These are phyloP conservation scores for Cabera pusaria DNA, from an alignment of 2,888 invertebrate species.

Conservation along the genomic window DNA sequence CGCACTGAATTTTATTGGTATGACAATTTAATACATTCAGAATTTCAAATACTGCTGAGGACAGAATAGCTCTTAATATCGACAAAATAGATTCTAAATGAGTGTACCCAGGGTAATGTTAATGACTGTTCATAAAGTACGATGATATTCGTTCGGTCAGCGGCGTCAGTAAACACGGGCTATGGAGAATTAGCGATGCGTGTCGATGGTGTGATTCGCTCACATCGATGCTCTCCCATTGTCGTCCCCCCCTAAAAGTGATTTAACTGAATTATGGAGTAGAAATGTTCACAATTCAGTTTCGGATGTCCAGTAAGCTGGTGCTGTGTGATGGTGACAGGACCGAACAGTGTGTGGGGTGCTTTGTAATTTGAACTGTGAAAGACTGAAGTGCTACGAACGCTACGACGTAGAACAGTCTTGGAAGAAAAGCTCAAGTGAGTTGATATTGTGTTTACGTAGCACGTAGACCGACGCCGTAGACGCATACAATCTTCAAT, in stretches of 20 bases:
- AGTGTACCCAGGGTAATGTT: conserved; percentile 11
- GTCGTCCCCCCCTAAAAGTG: conserved; percentile 78
- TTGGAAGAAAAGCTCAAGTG: conserved; percentile 58
- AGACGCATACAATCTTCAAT: too few relatives aligned
- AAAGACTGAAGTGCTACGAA: conserved; percentile 52
- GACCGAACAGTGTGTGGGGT: conserved; percentile 41
- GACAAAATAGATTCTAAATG: conserved; percentile 16
- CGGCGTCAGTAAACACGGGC: conserved; percentile 54
- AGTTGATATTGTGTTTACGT: conserved; percentile 39
- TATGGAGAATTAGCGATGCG: conserved; percentile 78
- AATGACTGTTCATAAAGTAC: conserved; percentile 53
- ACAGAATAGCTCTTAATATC: conserved; percentile 3
- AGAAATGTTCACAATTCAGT: conserved; percentile 77
- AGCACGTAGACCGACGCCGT: too few relatives aligned
- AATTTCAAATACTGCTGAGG: conserved; percentile 2
- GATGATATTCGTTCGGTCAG: conserved; percentile 63
- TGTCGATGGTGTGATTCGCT: conserved; percentile 80
- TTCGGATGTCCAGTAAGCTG: conserved; percentile 66
- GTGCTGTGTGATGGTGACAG: conserved; percentile 37
- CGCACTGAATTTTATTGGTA: conserved; percentile 28
- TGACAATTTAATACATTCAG: conserved; percentile 27
- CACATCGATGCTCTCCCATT: conserved; percentile 79
- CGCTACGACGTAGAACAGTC: conserved; percentile 60
- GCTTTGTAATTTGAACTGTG: conserved; percentile 46
- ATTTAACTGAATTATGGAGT: conserved; percentile 81